A percentile compares a stretch with the other conserved stretches of the same genome.
Conservation (phyloP, 1,140 invertebrate genomes). For the Solenopsis invicta region DNA sequence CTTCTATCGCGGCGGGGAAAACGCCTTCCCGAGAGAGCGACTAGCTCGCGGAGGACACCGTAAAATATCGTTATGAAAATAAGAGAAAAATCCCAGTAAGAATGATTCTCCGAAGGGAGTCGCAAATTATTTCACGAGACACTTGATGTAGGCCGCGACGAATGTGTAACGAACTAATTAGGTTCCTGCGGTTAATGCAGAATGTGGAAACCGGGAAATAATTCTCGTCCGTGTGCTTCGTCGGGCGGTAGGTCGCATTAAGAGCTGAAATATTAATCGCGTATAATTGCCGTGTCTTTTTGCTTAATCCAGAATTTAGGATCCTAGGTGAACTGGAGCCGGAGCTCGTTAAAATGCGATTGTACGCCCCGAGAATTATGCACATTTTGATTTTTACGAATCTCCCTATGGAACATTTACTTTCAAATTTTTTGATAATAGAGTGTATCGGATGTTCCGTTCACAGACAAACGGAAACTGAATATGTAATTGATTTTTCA, state of each 20-base stretch:
- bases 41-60: neutral
- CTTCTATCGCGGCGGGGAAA: neutral
- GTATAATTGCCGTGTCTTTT: constrained; percentile 58
- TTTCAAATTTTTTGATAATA: constrained; percentile 3
- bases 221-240: constrained; percentile 13
- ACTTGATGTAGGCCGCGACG: neutral
- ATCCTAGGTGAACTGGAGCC: constrained; percentile 21
- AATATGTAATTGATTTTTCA: neutral
- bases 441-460: neutral
- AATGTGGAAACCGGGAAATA: constrained; percentile 44
- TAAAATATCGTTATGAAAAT: neutral
- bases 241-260: constrained; percentile 35
- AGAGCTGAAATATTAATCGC: constrained; percentile 48
- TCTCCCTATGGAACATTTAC: neutral
- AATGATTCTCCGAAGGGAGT: neutral
- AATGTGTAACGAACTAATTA: constrained; percentile 53
- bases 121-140: constrained; percentile 7
- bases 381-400: neutral
- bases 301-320: constrained; percentile 5
- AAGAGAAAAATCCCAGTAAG: neutral
- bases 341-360: constrained; percentile 59
- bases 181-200: constrained; percentile 45
- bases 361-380: neutral
- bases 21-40: neutral
- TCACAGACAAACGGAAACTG: neutral